Evolutionary conservation across 2,797 vertebrate genomes (phyloP), one percentile per base, ranked within the genome.

Genomic region (Phrynocephalus guinanensis): DNA sequence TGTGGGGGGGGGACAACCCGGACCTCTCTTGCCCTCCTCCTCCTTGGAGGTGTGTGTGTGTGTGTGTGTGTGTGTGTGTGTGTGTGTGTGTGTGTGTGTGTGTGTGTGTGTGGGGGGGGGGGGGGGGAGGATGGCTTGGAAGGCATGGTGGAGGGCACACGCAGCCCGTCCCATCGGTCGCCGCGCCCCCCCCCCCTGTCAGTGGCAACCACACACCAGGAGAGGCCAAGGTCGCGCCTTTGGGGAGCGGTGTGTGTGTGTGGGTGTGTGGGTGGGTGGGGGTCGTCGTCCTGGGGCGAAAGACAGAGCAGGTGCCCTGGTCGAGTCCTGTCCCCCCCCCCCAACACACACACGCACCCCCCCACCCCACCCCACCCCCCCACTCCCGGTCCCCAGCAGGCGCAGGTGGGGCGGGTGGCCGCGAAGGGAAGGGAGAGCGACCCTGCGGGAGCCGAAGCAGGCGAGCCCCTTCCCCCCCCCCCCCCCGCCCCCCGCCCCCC

Each of bases 401-500:
- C 66, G 15, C 5, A 22, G 33, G 2, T 3, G 38, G 72, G 72
- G 9, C 20, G 10, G 71, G 11, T 13, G 33, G 67, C 20, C 66
- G 38, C 24, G 5, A 52, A 22, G 18, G 1, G 26, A 18, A 33
- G 5, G 5, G 82, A 1, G 24, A 44, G 33, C 11, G n/a, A 15
- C 8, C 33, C 33, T 18, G 38, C 63, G 24, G 44, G 15, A 48
- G 38, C 66, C 33, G 6, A 44, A 75, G 20, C 18, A 78, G 56
- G 30, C 70, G 72, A 18, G 8, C 56, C 24, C 30, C 28, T 13
- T n/a, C 0, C n/a, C 33, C 13, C 73, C 81, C 28, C 38, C 68
- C 83, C 84, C n/a, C n/a, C n/a, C n/a, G n/a, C n/a, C 33, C 13
- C 73, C 81, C 28, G 38, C 68, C 83, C 84, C 56, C 24, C 30